Evolutionary conservation across 2,113 vertebrate genomes (phyloP), one percentile per base, ranked within the genome.

Genomic region (Bothrops jararaca): DNA sequence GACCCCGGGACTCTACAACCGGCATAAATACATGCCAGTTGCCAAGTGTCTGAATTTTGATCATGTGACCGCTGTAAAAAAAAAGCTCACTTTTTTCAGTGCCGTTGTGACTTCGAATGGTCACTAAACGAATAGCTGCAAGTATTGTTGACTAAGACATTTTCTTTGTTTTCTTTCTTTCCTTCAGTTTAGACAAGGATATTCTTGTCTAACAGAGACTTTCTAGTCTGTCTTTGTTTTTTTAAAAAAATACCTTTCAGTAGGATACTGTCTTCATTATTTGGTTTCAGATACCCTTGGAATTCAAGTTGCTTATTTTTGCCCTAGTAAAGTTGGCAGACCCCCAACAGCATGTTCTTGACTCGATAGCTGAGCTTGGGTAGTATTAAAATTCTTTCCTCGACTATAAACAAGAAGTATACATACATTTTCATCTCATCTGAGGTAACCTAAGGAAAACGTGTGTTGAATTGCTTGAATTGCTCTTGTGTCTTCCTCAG

Each of bases 331-430:
- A 90, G 42, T 52, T 93, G 92, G 56, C 88, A 12, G 74, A 34
- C 8, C 5, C 54, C 26, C 88, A 64, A 89, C 69, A 88, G 85
- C 20, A 12, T 89, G 88, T 89, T 54, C 74, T 90, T 90, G 80
- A 64, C 24, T 90, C 60, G 24, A 90, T 56, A 53, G 88, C 88
- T 42, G 53, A 13, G 23, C 13, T 52, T 56, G 42, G 54, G 26
- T 26, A 64, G 53, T 90, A 57, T 90, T 93, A 86, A 56, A 90
- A 24, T 86, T 39, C 56, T 58, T 85, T 92, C 74, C 26, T 56
- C 24, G 22, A 80, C 85, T 90, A 90, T 52, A 64, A 90, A 90
- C 48, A 90, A 89, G 89, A 90, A 90, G 80, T 23, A 34, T 90
- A 13, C 23, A 11, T 29, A 60, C 4, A 4, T n/a, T 90, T 52